Evolutionary conservation across 2,888 invertebrate species (phyloP).

Genomic region (Parnassius glacialis): DNA sequence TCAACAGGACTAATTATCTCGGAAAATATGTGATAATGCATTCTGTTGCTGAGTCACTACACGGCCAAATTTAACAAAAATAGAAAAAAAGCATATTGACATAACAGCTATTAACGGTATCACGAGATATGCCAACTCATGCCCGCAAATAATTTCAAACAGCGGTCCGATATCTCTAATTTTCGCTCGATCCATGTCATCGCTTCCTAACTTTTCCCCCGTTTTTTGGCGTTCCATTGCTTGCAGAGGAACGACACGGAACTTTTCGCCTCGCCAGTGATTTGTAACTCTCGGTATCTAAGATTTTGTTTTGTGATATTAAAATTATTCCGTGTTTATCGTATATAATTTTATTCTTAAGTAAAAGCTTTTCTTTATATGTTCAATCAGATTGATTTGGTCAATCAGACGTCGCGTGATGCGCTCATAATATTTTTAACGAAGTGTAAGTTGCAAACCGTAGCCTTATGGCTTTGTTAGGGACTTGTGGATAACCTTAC

Average conservation of each 20-base stretch:
- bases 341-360: too few species aligned
- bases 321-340: not conserved
- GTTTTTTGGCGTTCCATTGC: conserved; percentile 39
- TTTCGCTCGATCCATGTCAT: conserved; percentile 10
- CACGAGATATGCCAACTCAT: conserved; percentile 1
- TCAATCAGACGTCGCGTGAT: too few species aligned
- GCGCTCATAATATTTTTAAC: too few species aligned
- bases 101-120: conserved; percentile 14
- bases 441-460: too few species aligned
- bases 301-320: conserved; percentile 5
- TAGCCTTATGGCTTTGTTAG: too few species aligned
- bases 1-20: too few species aligned
- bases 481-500: too few species aligned
- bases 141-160: conserved; percentile 7
- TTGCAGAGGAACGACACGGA: conserved; percentile 34
- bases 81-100: conserved; percentile 6
- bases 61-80: too few species aligned
- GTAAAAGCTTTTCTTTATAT: too few species aligned
- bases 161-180: conserved; percentile 14
- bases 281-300: conserved; percentile 8
- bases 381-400: too few species aligned
- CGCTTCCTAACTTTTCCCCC: conserved; percentile 10
- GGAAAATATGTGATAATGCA: too few species aligned
- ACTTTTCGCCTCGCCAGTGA: conserved; percentile 19
- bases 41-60: too few species aligned